phyloP scores from a whole-genome alignment of 2,888 invertebrate species.

The Lepas anatifera region DNA sequence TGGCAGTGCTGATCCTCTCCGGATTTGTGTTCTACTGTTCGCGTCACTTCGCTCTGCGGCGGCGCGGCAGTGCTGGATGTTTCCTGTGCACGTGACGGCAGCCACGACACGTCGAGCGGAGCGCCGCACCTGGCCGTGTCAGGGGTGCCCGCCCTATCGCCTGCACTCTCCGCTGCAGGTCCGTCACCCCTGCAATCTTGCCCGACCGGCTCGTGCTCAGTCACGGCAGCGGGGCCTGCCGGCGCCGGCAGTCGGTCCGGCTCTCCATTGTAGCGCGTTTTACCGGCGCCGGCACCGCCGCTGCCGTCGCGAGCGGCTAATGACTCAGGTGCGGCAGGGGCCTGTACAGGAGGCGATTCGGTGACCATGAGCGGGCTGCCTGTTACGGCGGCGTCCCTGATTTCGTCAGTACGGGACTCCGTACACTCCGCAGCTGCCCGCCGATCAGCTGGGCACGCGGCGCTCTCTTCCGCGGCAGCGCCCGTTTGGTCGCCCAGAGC shows the following conservation, averaged over 20 bases:
- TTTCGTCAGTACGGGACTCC: neutral
- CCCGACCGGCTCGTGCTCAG: neutral
- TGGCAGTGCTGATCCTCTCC: too few relatives aligned
- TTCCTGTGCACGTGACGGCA: too few relatives aligned
- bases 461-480: too few relatives aligned
- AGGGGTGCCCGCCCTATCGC: neutral
- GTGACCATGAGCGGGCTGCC: neutral
- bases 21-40: too few relatives aligned
- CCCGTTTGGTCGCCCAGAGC: too few relatives aligned
- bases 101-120: too few relatives aligned
- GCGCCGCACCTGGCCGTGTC: too few relatives aligned
- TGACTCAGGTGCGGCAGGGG: slow-evolving; percentile 10
- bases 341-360: neutral
- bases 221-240: neutral
- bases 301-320: neutral
- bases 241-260: neutral
- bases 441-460: too few relatives aligned
- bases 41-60: too few relatives aligned
- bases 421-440: too few relatives aligned
- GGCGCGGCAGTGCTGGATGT: too few relatives aligned
- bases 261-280: neutral
- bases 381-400: neutral
- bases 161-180: neutral
- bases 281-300: neutral
- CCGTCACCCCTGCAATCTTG: neutral